Percentiles rank a stretch among this genome's conserved stretches.
These are phyloP conservation scores for Calliopsis andreniformis DNA, from an alignment of 1,140 invertebrate genomes.

Conservation along the genomic window DNA sequence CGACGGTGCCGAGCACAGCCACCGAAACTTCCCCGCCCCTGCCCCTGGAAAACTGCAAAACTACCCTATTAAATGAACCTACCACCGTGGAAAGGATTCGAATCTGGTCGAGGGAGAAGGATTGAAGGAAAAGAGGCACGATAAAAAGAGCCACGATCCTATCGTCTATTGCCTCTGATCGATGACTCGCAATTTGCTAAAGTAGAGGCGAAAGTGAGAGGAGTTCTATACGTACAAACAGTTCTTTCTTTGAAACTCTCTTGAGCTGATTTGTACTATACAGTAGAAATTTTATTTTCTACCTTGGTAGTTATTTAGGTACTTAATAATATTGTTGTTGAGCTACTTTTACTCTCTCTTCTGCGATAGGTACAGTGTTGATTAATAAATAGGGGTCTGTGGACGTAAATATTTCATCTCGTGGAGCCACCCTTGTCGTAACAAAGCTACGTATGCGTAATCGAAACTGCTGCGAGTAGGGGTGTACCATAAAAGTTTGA, in stretches of 20 bases:
- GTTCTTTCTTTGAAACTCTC: neutral
- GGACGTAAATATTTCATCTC: constrained; percentile 36
- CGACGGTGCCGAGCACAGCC: constrained; percentile 48
- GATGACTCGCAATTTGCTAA: constrained; percentile 9
- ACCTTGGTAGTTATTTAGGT: no score
- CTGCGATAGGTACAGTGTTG: no score
- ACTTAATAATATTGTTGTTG: no score
- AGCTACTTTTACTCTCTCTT: no score
- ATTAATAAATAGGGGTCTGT: no score
- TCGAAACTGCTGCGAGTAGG: constrained; percentile 10
- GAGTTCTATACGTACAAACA: no score
- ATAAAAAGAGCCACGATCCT: neutral
- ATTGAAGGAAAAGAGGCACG: neutral
- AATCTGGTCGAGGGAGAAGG: neutral
- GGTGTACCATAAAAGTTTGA: constrained; percentile 5
- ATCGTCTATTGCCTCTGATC: constrained; percentile 5
- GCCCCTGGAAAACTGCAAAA: constrained; percentile 68
- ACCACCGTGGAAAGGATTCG: constrained; percentile 13
- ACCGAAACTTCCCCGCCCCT: constrained; percentile 22
- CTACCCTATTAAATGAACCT: constrained; percentile 61
- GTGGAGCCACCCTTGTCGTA: constrained; percentile 1
- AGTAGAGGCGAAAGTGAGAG: neutral
- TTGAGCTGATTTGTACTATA: no score
- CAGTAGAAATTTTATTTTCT: no score
- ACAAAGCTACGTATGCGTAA: constrained; percentile 6